phyloP scores from a whole-genome alignment of 1,140 invertebrate species.

The Liolophura sinensis region DNA sequence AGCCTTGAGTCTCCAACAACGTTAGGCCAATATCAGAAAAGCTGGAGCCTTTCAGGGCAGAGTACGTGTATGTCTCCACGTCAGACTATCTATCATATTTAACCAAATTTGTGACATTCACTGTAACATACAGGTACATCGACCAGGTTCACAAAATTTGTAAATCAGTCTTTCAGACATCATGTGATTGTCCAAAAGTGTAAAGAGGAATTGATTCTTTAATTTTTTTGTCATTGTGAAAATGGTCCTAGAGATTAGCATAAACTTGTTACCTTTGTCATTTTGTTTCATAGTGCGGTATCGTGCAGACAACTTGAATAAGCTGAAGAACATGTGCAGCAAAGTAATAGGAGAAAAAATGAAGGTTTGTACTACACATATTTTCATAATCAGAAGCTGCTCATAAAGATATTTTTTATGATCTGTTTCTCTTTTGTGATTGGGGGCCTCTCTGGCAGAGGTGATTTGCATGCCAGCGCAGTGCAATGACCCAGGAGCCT shows the following conservation, averaged over 20 bases:
- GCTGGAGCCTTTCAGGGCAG: no score
- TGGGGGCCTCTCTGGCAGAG: no score
- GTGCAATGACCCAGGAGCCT: no score
- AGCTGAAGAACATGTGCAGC: slow-evolving; percentile 93
- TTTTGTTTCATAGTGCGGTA: slow-evolving; percentile 69
- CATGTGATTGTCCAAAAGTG: not conserved
- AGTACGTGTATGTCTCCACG: no score
- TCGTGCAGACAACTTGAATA: slow-evolving; percentile 90
- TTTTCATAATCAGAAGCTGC: not conserved
- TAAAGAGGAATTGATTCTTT: not conserved
- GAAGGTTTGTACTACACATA: slow-evolving; percentile 67
- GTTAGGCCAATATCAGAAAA: no score
- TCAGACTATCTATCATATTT: no score
- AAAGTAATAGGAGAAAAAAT: slow-evolving; percentile 98
- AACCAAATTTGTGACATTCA: not conserved
- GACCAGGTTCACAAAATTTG: not conserved
- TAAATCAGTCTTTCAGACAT: not conserved
- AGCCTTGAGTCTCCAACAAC: no score
- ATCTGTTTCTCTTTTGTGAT: no score
- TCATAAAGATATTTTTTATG: no score
- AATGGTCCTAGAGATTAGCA: no score
- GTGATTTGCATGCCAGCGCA: no score
- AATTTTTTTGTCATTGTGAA: not conserved
- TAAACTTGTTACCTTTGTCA: slow-evolving; percentile 9
- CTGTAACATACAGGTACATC: not conserved